phyloP scores from a whole-genome alignment of 2,113 vertebrate species.

The Xerus inauris region DNA sequence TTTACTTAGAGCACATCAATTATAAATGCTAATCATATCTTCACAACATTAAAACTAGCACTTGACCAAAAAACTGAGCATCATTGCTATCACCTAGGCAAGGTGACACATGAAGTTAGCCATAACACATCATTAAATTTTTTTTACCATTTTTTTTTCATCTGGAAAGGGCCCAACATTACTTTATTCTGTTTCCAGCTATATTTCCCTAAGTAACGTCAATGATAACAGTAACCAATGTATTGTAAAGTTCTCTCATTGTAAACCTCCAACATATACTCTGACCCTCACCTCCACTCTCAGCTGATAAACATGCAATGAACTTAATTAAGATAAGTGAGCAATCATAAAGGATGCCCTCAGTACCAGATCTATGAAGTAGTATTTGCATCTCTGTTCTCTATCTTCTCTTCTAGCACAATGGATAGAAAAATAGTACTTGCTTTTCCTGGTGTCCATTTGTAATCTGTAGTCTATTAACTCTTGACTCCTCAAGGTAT shows the following conservation, averaged over 20 bases:
- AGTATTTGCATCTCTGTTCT: neutral
- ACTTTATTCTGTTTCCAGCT: neutral
- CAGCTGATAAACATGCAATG: neutral
- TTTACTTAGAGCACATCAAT: neutral
- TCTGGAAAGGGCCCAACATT: neutral
- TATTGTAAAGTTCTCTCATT: neutral
- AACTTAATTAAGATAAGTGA: slow-evolving; percentile 22
- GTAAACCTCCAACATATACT: neutral
- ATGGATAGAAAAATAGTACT: neutral
- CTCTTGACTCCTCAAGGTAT: neutral
- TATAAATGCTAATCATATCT: neutral
- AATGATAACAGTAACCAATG: neutral
- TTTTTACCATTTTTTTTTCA: neutral
- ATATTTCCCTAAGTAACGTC: neutral
- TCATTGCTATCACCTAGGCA: neutral
- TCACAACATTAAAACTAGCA: neutral
- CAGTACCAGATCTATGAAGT: neutral
- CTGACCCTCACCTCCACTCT: neutral
- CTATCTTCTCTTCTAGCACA: neutral
- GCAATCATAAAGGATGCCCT: neutral
- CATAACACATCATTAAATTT: neutral
- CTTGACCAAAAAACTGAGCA: neutral
- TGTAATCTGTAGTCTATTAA: neutral
- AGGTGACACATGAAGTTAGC: neutral
- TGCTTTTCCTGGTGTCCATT: neutral